phyloP scores from a whole-genome alignment of 2,888 invertebrate genomes.

The Thalpophila matura region DNA sequence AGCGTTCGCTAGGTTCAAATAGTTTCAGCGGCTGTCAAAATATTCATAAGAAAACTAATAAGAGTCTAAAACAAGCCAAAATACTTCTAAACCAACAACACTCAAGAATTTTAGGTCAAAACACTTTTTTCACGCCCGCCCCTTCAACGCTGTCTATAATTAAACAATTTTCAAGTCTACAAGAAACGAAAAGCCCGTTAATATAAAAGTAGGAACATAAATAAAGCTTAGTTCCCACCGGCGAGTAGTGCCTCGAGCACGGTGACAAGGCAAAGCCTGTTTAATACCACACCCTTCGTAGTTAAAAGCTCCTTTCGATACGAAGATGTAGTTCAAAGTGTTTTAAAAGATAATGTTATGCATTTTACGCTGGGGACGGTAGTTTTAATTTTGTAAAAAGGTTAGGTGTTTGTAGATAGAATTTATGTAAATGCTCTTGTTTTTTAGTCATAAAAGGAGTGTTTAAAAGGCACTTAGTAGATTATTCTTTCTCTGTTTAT shows the following conservation, averaged over 20 bases:
- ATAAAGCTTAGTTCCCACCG: constrained; percentile 61
- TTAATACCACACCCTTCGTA: constrained; percentile 58
- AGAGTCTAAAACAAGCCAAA: constrained; percentile 5
- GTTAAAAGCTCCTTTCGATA: constrained; percentile 62
- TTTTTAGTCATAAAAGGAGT: not conserved
- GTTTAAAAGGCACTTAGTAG: too few relatives aligned
- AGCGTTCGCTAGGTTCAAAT: too few relatives aligned
- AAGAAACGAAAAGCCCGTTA: constrained; percentile 35
- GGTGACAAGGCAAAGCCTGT: constrained; percentile 62
- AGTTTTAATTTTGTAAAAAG: constrained; percentile 44
- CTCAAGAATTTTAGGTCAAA: not conserved
- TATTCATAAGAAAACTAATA: too few relatives aligned
- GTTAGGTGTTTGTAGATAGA: constrained; percentile 4
- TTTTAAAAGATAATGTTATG: constrained; percentile 53
- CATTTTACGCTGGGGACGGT: constrained; percentile 39
- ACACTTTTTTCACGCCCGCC: not conserved
- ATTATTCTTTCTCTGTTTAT: too few relatives aligned
- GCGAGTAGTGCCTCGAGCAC: constrained; percentile 52
- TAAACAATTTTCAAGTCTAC: constrained; percentile 52
- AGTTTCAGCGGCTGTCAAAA: too few relatives aligned
- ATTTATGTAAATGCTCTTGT: not conserved
- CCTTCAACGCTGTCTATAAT: constrained; percentile 43
- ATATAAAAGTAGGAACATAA: constrained; percentile 62
- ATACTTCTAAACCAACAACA: constrained; percentile 1
- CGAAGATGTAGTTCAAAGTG: constrained; percentile 54